Percentiles rank a stretch among this genome's conserved stretches.
These are phyloP conservation scores for Pterocles burchelli DNA, from an alignment of 2,113 vertebrate genomes.

Conservation along the genomic window DNA sequence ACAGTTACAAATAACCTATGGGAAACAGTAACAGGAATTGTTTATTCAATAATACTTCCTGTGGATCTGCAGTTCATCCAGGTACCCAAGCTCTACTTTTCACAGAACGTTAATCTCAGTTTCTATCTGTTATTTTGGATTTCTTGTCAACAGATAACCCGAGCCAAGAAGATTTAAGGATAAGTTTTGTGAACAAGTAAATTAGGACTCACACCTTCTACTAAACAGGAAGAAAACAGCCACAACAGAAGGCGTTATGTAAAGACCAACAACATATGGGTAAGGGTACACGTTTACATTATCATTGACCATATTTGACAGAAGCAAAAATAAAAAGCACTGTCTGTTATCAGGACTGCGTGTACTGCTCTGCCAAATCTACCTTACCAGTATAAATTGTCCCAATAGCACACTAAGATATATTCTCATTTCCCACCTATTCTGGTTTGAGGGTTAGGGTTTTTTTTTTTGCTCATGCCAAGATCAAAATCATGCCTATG, in stretches of 20 bases:
- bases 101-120: not conserved
- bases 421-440: not conserved
- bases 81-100: not conserved
- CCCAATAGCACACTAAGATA: not conserved
- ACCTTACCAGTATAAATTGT: not conserved
- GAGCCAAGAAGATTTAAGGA: not conserved
- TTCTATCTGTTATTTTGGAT: not conserved
- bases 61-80: constrained; percentile 34
- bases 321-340: not conserved
- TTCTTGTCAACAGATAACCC: constrained; percentile 1
- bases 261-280: not conserved
- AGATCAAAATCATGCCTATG: not conserved
- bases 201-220: not conserved
- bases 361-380: not conserved
- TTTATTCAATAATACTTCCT: constrained; percentile 33
- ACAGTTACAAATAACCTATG: not conserved
- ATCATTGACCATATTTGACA: not conserved
- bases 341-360: not conserved
- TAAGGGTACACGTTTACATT: not conserved
- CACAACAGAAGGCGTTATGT: not conserved
- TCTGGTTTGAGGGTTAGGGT: not conserved
- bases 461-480: not conserved
- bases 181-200: not conserved
- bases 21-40: not conserved
- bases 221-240: not conserved